A percentile compares a stretch with the other conserved stretches of the same genome.
Evolutionary conservation across 2,888 invertebrate species (phyloP).

Genomic region (Oligia fasciuncula): DNA sequence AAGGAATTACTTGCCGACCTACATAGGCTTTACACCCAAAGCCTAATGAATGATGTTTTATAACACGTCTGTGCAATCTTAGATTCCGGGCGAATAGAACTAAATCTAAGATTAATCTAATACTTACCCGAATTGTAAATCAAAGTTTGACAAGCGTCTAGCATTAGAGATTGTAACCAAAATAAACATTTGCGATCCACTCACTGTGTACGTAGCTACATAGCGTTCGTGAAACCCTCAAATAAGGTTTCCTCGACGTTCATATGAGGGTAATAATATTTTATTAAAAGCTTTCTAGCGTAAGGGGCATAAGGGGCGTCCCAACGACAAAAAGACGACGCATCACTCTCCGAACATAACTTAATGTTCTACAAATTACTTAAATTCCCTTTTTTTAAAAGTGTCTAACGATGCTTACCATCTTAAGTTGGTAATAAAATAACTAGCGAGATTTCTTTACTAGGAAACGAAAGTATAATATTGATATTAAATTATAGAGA

Average conservation of each 20-base stretch:
- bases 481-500: neutral
- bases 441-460: neutral
- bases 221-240: slow-evolving; percentile 62
- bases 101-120: too few species aligned
- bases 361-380: slow-evolving; percentile 60
- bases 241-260: slow-evolving; percentile 75
- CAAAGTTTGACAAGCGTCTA: slow-evolving; percentile 14
- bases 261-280: slow-evolving; percentile 74
- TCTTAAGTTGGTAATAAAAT: neutral
- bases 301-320: slow-evolving; percentile 61
- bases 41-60: neutral
- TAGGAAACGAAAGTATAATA: neutral
- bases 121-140: slow-evolving; percentile 1
- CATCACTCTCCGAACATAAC: slow-evolving; percentile 55
- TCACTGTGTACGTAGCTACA: slow-evolving; percentile 37
- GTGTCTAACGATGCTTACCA: neutral
- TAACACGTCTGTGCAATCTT: neutral
- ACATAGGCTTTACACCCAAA: neutral
- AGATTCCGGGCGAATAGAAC: neutral
- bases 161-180: slow-evolving; percentile 42
- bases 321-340: slow-evolving; percentile 42
- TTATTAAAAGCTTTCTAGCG: slow-evolving; percentile 78
- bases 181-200: slow-evolving; percentile 57
- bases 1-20: neutral
- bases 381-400: slow-evolving; percentile 32